These are phyloP conservation scores for Tenodera sinensis DNA, from an alignment of 2,888 invertebrate species.

Conservation along the genomic window DNA sequence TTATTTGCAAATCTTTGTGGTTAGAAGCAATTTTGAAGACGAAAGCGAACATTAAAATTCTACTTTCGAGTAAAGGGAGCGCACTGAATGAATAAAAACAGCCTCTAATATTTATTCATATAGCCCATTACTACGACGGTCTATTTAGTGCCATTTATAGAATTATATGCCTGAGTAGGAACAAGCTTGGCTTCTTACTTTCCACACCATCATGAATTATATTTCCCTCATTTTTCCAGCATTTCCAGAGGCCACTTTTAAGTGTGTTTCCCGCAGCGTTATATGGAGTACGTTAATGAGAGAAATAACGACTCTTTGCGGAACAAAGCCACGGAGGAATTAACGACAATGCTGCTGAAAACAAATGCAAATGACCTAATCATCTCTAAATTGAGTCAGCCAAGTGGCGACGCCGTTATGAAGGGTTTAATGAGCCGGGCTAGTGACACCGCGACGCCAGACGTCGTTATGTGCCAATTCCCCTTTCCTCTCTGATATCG, in stretches of 20 bases:
- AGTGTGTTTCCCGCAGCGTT: neutral
- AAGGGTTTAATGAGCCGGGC: neutral
- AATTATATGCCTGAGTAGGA: neutral
- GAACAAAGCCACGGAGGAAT: neutral
- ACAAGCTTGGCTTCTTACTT: neutral
- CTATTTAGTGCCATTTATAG: neutral
- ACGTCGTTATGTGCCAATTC: neutral
- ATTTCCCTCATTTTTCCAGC: neutral
- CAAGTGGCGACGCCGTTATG: neutral
- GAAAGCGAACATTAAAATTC: neutral
- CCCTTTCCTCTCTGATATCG: neutral
- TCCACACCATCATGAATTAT: neutral
- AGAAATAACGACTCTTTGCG: neutral
- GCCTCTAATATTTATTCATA: neutral
- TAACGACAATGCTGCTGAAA: slow-evolving; percentile 5
- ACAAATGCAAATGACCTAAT: slow-evolving; percentile 15
- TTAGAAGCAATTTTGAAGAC: neutral
- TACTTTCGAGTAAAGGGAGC: neutral
- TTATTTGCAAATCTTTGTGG: too few species aligned
- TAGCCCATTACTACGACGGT: neutral
- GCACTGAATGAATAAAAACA: neutral
- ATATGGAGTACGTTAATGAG: neutral
- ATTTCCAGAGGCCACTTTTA: neutral
- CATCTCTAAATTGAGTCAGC: neutral
- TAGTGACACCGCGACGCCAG: neutral